phyloP scores from a whole-genome alignment of 2,888 invertebrate species.

The Endomychus coccineus region DNA sequence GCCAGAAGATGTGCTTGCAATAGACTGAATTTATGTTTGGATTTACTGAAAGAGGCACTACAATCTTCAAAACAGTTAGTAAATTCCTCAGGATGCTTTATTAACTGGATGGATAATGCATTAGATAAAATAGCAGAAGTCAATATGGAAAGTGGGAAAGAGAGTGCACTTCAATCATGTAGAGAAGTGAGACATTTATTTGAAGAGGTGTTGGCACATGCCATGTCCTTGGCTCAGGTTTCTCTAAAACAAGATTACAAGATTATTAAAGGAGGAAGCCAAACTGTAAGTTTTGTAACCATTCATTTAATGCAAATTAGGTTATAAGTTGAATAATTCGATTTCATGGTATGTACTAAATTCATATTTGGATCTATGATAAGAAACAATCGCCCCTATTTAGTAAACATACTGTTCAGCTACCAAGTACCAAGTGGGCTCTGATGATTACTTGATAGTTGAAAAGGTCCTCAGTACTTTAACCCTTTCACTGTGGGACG shows the following conservation, averaged over 20 bases:
- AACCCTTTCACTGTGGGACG: too few species aligned
- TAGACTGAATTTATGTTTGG: slow-evolving; percentile 28
- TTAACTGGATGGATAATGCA: slow-evolving; percentile 37
- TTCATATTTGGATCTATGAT: too few species aligned
- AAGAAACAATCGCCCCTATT: too few species aligned
- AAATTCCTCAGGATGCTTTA: slow-evolving; percentile 29
- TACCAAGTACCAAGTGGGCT: too few species aligned
- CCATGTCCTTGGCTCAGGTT: slow-evolving; percentile 41
- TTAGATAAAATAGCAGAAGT: slow-evolving; percentile 34
- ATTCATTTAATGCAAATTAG: too few species aligned
- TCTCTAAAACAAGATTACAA: slow-evolving; percentile 33
- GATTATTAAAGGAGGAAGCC: slow-evolving; percentile 49
- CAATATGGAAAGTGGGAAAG: slow-evolving; percentile 21
- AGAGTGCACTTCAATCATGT: slow-evolving; percentile 13
- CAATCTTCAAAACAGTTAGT: slow-evolving; percentile 11
- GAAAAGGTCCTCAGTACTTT: too few species aligned
- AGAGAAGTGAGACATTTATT: slow-evolving; percentile 26
- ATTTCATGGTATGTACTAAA: too few species aligned
- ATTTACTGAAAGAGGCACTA: slow-evolving; percentile 22
- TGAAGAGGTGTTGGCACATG: slow-evolving; percentile 40
- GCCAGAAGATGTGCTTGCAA: slow-evolving; percentile 28
- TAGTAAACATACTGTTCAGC: too few species aligned
- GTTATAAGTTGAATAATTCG: too few species aligned
- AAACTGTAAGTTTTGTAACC: slow-evolving; percentile 49
- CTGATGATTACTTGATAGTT: too few species aligned